Evolutionary conservation across 2,888 invertebrate genomes (phyloP), one percentile per base, ranked within the genome.

Genomic region (Athetis lepigone): DNA sequence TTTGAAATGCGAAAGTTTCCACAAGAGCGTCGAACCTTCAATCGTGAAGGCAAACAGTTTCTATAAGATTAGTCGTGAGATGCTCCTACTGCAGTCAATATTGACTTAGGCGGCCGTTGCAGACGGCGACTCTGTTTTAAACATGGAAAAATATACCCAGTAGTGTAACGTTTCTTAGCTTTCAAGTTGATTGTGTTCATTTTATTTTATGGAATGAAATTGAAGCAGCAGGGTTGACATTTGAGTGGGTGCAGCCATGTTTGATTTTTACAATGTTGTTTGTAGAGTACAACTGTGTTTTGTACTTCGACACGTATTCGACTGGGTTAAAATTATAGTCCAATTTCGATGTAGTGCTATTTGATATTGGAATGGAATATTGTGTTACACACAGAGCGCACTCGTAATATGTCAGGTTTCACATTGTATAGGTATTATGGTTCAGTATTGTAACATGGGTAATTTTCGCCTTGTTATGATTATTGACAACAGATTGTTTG

Each of bases 41-140:
- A 92, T 92, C 91, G 89, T 79, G 85, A 88, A 89, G 71, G 92
- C 90, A 93, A 93, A 93, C 91, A 93, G 90, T 92, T 91, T 92
- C 92, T 91, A 93, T 92, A 92, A 92, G 93, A 92, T 93, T 93
- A 93, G 91, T 90, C 89, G 90, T 85, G 85, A 88, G 90, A 90
- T 90, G 90, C 90, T 90, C 86, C 87, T 85, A 80, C 85, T 82
- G 77, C 77, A 87, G 91, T 92, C 91, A 92, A 93, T 93, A 92
- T 92, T 92, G 90, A 90, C 90, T 85, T 80, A 79, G 84, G 80
- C 81, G 76, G 83, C 80, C 77, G 79, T 63, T 78, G 80, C 75
- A 80, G 80, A 72, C 80, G 73, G 60, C 23, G 50, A 62, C 45
- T 75, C 42, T n/a, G 60, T 59, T 72, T 68, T 62, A 66, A 64